A percentile compares a stretch with the other conserved stretches of the same genome.
Conservation (phyloP, 2,797 vertebrate species). For the Chelon labrosus region DNA sequence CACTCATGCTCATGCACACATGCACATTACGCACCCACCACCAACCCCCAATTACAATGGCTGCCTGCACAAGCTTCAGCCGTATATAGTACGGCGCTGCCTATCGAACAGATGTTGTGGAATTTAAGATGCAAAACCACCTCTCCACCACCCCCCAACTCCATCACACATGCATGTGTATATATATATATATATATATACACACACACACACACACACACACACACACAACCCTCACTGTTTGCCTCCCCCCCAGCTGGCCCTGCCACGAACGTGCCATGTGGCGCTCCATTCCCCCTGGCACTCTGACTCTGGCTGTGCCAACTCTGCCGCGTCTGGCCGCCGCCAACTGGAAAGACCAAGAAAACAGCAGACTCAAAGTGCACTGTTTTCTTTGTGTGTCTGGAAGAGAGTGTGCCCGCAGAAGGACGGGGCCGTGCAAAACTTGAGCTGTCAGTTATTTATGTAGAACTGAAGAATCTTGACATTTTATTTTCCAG, state of each 20-base stretch:
- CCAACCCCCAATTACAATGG: constrained; percentile 74
- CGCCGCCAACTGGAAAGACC: constrained; percentile 79
- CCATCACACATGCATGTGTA: constrained; percentile 35
- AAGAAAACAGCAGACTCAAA: constrained; percentile 77
- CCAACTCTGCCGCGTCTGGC: constrained; percentile 82
- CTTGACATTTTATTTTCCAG: constrained; percentile 25
- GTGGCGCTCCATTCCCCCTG: constrained; percentile 86
- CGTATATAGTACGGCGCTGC: constrained; percentile 73
- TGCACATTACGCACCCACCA: constrained; percentile 52
- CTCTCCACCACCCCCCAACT: constrained; percentile 40
- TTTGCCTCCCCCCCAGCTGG: constrained; percentile 83
- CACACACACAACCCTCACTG: constrained; percentile 24
- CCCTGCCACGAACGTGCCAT: constrained; percentile 85
- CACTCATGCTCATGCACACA: constrained; percentile 65
- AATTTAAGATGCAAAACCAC: constrained; percentile 90
- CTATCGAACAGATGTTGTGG: constrained; percentile 92
- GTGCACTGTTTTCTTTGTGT: constrained; percentile 72
- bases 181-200: background rate
- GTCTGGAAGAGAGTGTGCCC: constrained; percentile 43
- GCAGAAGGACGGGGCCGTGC: constrained; percentile 34
- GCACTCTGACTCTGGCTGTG: constrained; percentile 82
- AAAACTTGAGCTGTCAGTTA: constrained; percentile 56
- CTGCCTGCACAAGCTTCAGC: constrained; percentile 74
- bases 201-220: constrained; percentile 6
- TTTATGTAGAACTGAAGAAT: constrained; percentile 28